Base-by-base conservation (phyloP, 1,140 invertebrate species). In the Stratiolaelaps scimitus region DNA sequence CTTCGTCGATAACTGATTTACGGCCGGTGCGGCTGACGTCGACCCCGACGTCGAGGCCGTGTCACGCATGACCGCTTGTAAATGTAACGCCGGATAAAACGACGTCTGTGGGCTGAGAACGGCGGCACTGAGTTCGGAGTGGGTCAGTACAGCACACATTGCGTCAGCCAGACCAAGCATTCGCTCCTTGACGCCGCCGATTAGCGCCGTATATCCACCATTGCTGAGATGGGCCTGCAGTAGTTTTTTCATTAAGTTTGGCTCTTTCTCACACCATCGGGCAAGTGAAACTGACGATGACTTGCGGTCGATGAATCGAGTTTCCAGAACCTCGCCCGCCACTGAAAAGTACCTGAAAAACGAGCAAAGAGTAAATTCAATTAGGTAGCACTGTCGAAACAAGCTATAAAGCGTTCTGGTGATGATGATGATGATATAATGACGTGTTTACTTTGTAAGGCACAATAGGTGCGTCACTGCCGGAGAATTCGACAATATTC, bases 211-310 rank as follows among this genome's bases (percentile, higher is more conserved):
- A 23, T 60, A 60, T 15, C 53, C 53, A 15, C 53, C 53, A 23
- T 60, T 60, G 13, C 26, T 60, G 23, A 60, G 34, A 23, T 60
- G 53, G 15, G 53, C 53, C 26, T 60, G 53, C 15, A 60, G 53
- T 34, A 60, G 23, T 26, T 60, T 60, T 26, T 60, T 60, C 53
- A 60, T 60, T 26, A 60, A 34, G 26, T 60, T 34, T 60, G 53
- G 26, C 26, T 60, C 53, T 60, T 60, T 60, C 10, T n/a, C 53
- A 34, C 53, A 60, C 53, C 53, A 60, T 60, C 34, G 26, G 26
- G 53, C 53, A 10, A 60, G 53, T 6, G 53, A 26, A 17, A 60
- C 53, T 60, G 53, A 60, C 26, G 53, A 60, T 19, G 53, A 60
- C 53, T 60, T 60, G 17, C 53, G 53, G 26, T 60, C 53, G 13